Percentiles rank a stretch among this genome's conserved stretches.
These are phyloP conservation scores for Watsonalla binaria DNA, from an alignment of 2,888 invertebrate genomes.

Conservation along the genomic window DNA sequence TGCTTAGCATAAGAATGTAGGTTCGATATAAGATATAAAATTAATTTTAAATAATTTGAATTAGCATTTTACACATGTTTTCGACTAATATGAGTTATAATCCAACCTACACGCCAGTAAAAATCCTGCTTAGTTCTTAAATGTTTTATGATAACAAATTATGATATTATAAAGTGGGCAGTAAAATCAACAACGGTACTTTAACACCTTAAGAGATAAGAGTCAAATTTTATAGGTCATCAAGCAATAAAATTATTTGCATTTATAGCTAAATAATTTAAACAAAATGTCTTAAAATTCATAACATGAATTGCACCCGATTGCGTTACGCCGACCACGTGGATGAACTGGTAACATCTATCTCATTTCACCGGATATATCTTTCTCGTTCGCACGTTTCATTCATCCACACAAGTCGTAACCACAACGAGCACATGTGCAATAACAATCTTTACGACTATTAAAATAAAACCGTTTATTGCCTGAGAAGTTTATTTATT, in stretches of 20 bases:
- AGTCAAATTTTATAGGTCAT: conserved; percentile 3
- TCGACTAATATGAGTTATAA: too few species aligned
- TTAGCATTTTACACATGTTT: too few species aligned
- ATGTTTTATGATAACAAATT: not conserved
- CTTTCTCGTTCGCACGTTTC: conserved; percentile 59
- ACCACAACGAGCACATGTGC: conserved; percentile 60
- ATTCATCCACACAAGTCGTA: conserved; percentile 69
- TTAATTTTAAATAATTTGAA: too few species aligned
- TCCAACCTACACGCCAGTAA: too few species aligned
- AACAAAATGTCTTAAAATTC: conserved; percentile 9
- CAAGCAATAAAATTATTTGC: conserved; percentile 9
- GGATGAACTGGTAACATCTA: conserved; percentile 57
- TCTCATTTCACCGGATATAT: conserved; percentile 46
- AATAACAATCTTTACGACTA: conserved; percentile 71
- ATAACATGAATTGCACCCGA: conserved; percentile 54
- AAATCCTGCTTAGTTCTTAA: too few species aligned
- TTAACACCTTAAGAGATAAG: not conserved
- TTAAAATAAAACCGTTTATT: conserved; percentile 74
- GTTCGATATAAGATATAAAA: too few species aligned
- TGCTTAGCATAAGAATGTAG: too few species aligned
- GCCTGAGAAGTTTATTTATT: conserved; percentile 71
- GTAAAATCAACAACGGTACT: not conserved
- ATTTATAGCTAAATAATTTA: not conserved
- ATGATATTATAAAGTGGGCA: conserved; percentile 4
- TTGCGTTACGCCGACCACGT: conserved; percentile 69